A percentile compares a stretch with the other conserved stretches of the same genome.
Conservation (phyloP, 2,797 vertebrate species). For the Allobates femoralis region DNA sequence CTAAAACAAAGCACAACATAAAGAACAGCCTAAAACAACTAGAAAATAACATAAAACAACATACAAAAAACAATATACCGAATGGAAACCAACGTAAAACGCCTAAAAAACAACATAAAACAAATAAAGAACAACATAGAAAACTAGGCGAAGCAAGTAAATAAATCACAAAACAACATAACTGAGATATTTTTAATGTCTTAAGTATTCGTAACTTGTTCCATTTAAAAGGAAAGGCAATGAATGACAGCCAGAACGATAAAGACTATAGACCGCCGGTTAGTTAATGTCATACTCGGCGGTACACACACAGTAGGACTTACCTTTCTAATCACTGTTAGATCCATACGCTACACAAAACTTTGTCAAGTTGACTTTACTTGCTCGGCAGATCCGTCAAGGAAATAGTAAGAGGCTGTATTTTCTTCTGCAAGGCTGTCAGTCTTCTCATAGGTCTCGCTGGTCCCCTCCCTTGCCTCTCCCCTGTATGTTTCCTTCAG, state of each 20-base stretch:
- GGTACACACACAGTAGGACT: background rate
- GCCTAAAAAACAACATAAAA: no score
- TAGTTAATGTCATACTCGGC: background rate
- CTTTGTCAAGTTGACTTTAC: constrained; percentile 54
- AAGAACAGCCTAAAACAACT: no score
- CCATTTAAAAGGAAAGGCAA: background rate
- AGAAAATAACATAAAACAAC: background rate
- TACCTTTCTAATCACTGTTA: constrained; percentile 44
- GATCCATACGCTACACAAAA: constrained; percentile 27
- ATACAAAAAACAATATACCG: no score
- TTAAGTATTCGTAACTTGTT: background rate
- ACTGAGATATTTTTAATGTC: no score
- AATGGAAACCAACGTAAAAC: no score
- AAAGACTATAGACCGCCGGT: no score
- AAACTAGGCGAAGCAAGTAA: no score
- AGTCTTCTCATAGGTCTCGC: constrained; percentile 55
- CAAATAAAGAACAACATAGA: no score
- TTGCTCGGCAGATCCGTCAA: constrained; percentile 31
- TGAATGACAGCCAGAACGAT: constrained; percentile 11
- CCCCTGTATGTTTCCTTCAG: constrained; percentile 46
- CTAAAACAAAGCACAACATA: no score
- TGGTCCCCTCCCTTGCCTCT: constrained; percentile 50
- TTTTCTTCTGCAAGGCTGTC: constrained; percentile 47
- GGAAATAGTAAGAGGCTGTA: constrained; percentile 52
- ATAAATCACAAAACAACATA: background rate